A percentile compares a stretch with the other conserved stretches of the same genome.
Evolutionary conservation across 2,888 invertebrate genomes (phyloP).

Genomic region (Morpho deidamia): DNA sequence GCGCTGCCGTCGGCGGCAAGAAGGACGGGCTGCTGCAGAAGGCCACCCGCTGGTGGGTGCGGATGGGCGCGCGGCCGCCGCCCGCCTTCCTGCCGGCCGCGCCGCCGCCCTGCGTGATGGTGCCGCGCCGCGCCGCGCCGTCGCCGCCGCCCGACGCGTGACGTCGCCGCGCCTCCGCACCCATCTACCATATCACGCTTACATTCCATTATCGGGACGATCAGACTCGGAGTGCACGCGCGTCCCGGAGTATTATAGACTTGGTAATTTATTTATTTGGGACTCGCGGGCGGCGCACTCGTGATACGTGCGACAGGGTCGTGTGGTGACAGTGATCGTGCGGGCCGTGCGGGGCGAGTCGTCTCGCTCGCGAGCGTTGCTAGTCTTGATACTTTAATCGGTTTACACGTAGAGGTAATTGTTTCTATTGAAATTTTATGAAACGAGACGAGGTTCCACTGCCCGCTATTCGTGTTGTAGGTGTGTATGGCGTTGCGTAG

Average conservation of each 20-base stretch:
- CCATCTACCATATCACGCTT: constrained; percentile 64
- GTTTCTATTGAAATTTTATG: constrained; percentile 49
- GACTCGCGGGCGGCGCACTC: constrained; percentile 40
- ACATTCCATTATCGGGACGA: constrained; percentile 75
- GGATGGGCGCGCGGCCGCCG: constrained; percentile 65
- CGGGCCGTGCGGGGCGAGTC: constrained; percentile 26
- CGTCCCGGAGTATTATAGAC: constrained; percentile 71
- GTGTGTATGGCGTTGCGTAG: constrained; percentile 40
- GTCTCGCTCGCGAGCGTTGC: constrained; percentile 35
- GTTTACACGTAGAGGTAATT: constrained; percentile 47
- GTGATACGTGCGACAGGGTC: constrained; percentile 43
- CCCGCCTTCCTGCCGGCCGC: constrained; percentile 41
- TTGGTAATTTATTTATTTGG: constrained; percentile 73
- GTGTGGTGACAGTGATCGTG: constrained; percentile 33
- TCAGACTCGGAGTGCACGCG: constrained; percentile 49
- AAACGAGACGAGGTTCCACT: constrained; percentile 44
- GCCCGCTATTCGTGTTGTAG: constrained; percentile 44
- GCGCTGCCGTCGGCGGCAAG: constrained; percentile 36
- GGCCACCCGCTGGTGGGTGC: constrained; percentile 74
- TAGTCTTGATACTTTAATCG: constrained; percentile 53
- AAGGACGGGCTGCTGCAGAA: constrained; percentile 75
- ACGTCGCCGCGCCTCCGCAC: constrained; percentile 37
- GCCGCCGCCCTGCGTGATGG: constrained; percentile 52
- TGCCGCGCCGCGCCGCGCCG: constrained; percentile 48
- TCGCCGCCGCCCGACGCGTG: constrained; percentile 47